Conservation (phyloP, 1,140 invertebrate species). For the Galendromus occidentalis region DNA sequence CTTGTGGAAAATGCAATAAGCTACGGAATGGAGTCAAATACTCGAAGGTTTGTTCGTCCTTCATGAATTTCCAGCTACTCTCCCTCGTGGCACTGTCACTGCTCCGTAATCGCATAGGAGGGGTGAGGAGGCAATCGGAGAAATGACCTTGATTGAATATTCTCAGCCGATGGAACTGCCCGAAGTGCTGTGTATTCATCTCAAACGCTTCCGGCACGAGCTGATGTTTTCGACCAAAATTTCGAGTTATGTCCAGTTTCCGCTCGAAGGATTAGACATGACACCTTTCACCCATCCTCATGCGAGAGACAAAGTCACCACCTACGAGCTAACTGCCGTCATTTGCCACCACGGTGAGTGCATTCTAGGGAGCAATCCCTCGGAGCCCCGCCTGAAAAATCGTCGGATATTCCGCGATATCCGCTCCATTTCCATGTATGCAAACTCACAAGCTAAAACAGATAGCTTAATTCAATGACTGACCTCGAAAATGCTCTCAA, state of each 20-base stretch:
- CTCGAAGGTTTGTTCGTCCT: too few relatives aligned
- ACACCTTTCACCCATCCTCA: conserved; percentile 57
- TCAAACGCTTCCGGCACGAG: conserved; percentile 91
- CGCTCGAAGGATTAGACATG: conserved; percentile 73
- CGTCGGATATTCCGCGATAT: too few relatives aligned
- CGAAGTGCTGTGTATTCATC: conserved; percentile 64
- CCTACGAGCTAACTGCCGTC: conserved; percentile 78
- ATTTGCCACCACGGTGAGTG: conserved; percentile 73
- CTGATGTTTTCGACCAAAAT: conserved; percentile 88
- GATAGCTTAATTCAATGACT: too few relatives aligned
- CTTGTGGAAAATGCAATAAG: conserved; percentile 31
- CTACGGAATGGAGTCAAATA: conserved; percentile 94
- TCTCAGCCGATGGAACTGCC: conserved; percentile 13
- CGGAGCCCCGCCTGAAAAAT: too few relatives aligned
- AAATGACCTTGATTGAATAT: neutral
- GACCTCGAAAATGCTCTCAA: conserved; percentile 13
- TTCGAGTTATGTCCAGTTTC: conserved; percentile 73
- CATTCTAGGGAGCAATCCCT: too few relatives aligned
- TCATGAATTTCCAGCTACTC: too few relatives aligned
- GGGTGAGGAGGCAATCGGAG: neutral
- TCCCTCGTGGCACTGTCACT: too few relatives aligned
- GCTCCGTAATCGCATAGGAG: too few relatives aligned
- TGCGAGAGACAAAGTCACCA: conserved; percentile 37
- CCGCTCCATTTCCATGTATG: too few relatives aligned
- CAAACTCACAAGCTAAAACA: too few relatives aligned